Evolutionary conservation across 2,888 invertebrate species (phyloP).

Genomic region (Alsophila aescularia): DNA sequence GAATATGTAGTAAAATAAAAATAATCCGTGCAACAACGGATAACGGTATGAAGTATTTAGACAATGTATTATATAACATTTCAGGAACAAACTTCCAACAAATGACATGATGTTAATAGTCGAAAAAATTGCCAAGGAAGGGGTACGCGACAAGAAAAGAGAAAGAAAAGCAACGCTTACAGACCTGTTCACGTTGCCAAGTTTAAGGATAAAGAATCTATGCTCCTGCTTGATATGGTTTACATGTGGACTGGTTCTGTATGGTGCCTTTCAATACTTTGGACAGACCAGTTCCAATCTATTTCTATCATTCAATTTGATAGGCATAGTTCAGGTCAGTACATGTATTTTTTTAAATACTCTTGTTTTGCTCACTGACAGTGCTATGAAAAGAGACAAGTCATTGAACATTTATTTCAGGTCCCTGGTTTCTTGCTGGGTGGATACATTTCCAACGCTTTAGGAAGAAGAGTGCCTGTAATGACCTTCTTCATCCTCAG

Average conservation of each 20-base stretch:
- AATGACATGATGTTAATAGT: conserved; percentile 56
- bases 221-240: conserved; percentile 89
- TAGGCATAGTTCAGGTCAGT: too few species aligned
- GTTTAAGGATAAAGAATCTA: conserved; percentile 85
- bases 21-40: too few species aligned
- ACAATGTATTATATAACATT: too few species aligned
- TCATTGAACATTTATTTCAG: too few species aligned
- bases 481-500: conserved; percentile 3
- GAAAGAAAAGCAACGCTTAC: conserved; percentile 74
- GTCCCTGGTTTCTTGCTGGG: conserved; percentile 2
- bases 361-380: too few species aligned
- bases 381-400: too few species aligned
- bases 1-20: too few species aligned
- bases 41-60: too few species aligned
- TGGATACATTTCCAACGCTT: background rate
- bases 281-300: conserved; percentile 83
- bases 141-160: conserved; percentile 33
- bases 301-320: too few species aligned
- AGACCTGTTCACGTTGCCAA: conserved; percentile 86
- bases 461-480: conserved; percentile 14
- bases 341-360: too few species aligned
- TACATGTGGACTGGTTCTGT: conserved; percentile 90
- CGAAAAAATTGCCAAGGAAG: conserved; percentile 38
- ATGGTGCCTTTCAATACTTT: conserved; percentile 91
- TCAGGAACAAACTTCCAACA: conserved; percentile 65